Evolutionary conservation across 2,888 invertebrate genomes (phyloP).

Genomic region (Sepioteuthis lessoniana): DNA sequence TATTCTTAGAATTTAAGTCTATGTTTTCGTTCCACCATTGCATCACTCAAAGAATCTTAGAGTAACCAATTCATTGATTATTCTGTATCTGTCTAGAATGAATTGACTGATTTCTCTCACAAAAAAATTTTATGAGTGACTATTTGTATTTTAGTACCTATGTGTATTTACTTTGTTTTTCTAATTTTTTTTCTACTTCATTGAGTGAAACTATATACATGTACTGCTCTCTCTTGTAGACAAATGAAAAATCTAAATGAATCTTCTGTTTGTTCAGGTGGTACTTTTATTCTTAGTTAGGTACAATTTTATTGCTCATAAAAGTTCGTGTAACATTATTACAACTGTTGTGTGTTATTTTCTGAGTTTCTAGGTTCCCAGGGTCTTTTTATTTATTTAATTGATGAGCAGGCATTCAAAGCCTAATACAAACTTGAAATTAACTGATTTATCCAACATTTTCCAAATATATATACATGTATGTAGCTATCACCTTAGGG

Average conservation of each 20-base stretch:
- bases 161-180: neutral
- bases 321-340: neutral
- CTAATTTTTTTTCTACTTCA: neutral
- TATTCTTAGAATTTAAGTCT: neutral
- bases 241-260: neutral
- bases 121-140: neutral
- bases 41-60: neutral
- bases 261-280: neutral
- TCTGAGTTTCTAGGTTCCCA: neutral
- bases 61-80: constrained; percentile 20
- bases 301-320: neutral
- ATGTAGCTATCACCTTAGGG: too few relatives aligned
- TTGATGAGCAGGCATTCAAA: too few relatives aligned
- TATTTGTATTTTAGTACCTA: constrained; percentile 17
- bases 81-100: constrained; percentile 15
- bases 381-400: neutral
- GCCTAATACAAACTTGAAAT: too few relatives aligned
- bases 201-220: neutral
- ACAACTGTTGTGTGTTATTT: neutral
- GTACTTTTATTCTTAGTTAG: neutral
- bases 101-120: neutral
- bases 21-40: neutral
- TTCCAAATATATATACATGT: too few relatives aligned
- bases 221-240: neutral
- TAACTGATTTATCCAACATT: too few relatives aligned